phyloP scores from a whole-genome alignment of 2,888 invertebrate genomes.

The Hanleya hanleyi region DNA sequence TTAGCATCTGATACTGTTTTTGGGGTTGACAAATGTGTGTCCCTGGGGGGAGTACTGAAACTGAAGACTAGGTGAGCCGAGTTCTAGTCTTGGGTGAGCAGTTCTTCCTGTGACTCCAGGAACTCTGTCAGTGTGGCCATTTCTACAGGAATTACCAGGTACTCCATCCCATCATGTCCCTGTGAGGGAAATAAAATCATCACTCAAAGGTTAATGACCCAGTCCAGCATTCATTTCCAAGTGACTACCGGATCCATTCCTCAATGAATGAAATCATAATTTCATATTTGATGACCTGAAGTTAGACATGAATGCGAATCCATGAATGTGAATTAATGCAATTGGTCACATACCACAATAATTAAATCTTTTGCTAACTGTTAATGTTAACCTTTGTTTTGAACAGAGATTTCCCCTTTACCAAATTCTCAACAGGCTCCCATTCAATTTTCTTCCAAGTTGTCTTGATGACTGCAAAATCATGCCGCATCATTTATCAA shows the following conservation, averaged over 20 bases:
- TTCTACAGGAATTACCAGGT: conserved; percentile 86
- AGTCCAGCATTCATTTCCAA: neutral
- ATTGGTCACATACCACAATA: too few relatives aligned
- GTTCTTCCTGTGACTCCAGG: conserved; percentile 58
- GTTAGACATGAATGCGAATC: neutral
- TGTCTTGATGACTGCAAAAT: too few relatives aligned
- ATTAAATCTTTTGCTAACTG: too few relatives aligned
- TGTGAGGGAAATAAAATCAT: conserved; percentile 42
- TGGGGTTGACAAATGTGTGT: too few relatives aligned
- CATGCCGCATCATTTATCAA: too few relatives aligned
- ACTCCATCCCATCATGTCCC: conserved; percentile 87
- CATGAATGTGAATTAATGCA: neutral
- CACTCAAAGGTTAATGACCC: neutral
- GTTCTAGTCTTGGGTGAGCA: neutral
- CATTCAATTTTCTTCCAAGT: too few relatives aligned
- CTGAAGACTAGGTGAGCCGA: too few relatives aligned
- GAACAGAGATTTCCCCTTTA: too few relatives aligned
- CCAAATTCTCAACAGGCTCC: too few relatives aligned
- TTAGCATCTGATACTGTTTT: too few relatives aligned
- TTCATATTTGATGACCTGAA: neutral
- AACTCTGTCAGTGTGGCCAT: conserved; percentile 82
- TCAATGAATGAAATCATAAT: neutral
- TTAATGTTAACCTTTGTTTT: too few relatives aligned
- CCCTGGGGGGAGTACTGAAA: too few relatives aligned
- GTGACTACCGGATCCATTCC: neutral